These are phyloP conservation scores for Ameiurus melas DNA, from an alignment of 2,113 vertebrate genomes.

Conservation along the genomic window DNA sequence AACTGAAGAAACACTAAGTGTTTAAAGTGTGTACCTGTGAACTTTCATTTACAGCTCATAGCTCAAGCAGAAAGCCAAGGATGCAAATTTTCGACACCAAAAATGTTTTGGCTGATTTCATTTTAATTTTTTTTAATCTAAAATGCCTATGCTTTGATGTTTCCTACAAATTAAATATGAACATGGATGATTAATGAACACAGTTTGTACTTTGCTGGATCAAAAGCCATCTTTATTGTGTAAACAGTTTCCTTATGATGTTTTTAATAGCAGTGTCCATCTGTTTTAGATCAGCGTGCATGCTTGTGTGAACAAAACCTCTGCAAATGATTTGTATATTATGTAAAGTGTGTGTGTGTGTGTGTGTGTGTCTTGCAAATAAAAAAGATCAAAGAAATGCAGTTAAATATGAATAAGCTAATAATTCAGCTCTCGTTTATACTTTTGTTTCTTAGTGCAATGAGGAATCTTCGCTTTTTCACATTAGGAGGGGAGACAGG, in stretches of 20 bases:
- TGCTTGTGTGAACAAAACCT: neutral
- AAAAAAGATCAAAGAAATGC: neutral
- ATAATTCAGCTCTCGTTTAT: neutral
- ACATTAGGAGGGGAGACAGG: neutral
- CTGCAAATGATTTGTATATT: neutral
- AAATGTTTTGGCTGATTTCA: neutral
- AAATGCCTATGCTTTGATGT: neutral
- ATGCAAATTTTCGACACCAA: neutral
- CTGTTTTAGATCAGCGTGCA: neutral
- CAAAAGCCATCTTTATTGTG: slow-evolving; percentile 8
- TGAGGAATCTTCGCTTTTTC: neutral
- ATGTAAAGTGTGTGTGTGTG: neutral
- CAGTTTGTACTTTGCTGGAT: neutral
- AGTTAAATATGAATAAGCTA: neutral
- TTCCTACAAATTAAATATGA: neutral
- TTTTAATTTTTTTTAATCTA: neutral
- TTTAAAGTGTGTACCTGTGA: neutral
- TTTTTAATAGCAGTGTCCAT: neutral
- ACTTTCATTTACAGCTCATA: neutral
- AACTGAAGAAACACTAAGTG: neutral
- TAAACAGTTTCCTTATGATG: neutral
- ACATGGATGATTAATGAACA: neutral
- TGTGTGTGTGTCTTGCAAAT: neutral
- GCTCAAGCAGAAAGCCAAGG: neutral
- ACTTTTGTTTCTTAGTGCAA: slow-evolving; percentile 9